phyloP scores from a whole-genome alignment of 92 coral and sea anemone genomes.

The Phymanthus crucifer region DNA sequence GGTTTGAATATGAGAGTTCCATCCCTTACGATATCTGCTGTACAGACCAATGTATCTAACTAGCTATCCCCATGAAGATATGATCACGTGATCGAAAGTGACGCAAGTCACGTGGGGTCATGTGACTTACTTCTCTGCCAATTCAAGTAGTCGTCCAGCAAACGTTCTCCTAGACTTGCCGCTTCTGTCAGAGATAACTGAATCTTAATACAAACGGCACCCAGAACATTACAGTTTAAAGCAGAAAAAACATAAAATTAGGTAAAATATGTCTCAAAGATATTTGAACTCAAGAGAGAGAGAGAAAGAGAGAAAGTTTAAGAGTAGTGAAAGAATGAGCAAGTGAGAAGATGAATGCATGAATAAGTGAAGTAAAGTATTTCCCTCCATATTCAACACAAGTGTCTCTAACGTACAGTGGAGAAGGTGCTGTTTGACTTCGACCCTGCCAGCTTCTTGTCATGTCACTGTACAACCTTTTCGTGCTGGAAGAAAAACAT shows the following conservation, averaged over 20 bases:
- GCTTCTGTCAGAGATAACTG: slow-evolving; percentile 34
- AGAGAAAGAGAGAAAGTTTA: background rate
- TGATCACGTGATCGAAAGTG: slow-evolving; percentile 26
- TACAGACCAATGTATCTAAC: background rate
- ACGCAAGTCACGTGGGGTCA: slow-evolving; percentile 23
- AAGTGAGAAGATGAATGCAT: slow-evolving; percentile 2
- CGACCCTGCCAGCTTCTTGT: slow-evolving; percentile 66
- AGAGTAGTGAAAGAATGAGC: background rate
- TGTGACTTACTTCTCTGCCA: slow-evolving; percentile 61
- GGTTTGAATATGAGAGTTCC: background rate
- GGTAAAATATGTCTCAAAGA: too few relatives aligned
- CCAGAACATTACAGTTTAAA: background rate
- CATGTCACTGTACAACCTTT: slow-evolving; percentile 63
- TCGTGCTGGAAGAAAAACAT: slow-evolving; percentile 33
- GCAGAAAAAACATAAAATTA: background rate
- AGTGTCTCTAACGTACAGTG: slow-evolving; percentile 13
- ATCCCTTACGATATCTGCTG: background rate
- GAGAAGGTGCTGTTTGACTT: slow-evolving; percentile 21
- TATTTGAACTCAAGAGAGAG: too few relatives aligned
- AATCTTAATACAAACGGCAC: background rate
- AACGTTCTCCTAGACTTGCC: slow-evolving; percentile 43
- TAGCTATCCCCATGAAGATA: slow-evolving; percentile 2
- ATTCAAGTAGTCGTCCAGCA: slow-evolving; percentile 65
- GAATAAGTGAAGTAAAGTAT: background rate
- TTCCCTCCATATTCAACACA: background rate